Conservation (phyloP, 2,113 vertebrate species). For the Tympanuchus pallidicinctus region DNA sequence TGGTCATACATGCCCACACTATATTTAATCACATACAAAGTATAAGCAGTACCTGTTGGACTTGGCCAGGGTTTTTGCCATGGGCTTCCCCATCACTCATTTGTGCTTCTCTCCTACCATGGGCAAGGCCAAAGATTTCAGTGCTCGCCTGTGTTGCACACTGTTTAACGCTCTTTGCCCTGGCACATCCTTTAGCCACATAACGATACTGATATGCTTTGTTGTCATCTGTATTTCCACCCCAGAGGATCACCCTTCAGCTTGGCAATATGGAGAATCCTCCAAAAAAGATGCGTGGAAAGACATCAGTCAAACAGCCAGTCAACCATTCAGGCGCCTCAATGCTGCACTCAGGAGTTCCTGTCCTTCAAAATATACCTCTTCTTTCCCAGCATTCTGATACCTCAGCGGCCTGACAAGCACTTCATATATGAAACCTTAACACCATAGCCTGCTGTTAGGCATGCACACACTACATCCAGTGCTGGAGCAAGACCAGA, state of each 20-base stretch:
- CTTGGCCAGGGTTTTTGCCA: background rate
- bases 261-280: background rate
- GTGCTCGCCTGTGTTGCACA: background rate
- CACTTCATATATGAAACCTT: fast-evolving
- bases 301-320: background rate
- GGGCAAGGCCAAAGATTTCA: fast-evolving
- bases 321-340: background rate
- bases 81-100: background rate
- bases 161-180: background rate
- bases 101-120: fast-evolving
- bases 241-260: constrained; percentile 39
- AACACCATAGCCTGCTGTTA: background rate
- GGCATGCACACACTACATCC: fast-evolving
- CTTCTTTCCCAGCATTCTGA: background rate
- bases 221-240: constrained; percentile 48
- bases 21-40: fast-evolving
- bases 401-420: background rate
- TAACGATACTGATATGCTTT: constrained; percentile 9
- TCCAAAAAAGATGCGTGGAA: constrained; percentile 1
- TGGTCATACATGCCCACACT: fast-evolving
- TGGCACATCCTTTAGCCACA: background rate
- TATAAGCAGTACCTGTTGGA: background rate
- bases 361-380: background rate
- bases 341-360: background rate
- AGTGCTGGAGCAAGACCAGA: background rate